Evolutionary conservation across 1,140 invertebrate species (phyloP).

Genomic region (Apocrypta bakeri): DNA sequence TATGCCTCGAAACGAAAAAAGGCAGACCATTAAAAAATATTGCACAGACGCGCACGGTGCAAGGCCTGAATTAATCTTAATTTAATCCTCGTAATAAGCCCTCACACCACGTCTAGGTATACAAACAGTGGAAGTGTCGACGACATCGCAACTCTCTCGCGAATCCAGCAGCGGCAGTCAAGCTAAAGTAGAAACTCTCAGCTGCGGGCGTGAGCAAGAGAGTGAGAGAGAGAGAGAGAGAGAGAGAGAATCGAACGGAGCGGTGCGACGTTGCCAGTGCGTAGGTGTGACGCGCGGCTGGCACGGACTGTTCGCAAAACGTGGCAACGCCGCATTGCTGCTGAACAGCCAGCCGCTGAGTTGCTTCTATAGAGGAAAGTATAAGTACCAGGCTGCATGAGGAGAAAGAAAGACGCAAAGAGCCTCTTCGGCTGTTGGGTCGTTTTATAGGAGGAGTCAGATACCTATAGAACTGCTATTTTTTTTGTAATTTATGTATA

Average conservation of each 20-base stretch:
- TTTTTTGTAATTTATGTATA: no score
- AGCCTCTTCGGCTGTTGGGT: background rate
- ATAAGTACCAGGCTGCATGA: background rate
- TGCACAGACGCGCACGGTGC: background rate
- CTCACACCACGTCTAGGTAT: background rate
- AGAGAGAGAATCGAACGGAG: background rate
- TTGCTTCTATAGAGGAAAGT: background rate
- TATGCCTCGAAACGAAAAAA: background rate
- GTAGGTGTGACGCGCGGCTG: conserved; percentile 54
- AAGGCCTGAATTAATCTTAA: conserved; percentile 12
- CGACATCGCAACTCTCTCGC: conserved; percentile 40
- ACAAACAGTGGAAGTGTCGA: background rate
- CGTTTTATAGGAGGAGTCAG: no score
- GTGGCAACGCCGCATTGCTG: conserved; percentile 56
- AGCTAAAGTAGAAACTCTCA: conserved; percentile 12
- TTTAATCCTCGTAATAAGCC: conserved; percentile 1
- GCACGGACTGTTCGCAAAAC: conserved; percentile 8
- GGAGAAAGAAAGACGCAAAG: conserved; percentile 10
- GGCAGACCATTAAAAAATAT: background rate
- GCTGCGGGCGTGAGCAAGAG: conserved; percentile 29
- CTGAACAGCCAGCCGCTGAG: conserved; percentile 20
- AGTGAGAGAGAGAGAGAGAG: background rate
- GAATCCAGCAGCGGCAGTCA: conserved; percentile 50
- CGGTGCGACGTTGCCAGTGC: conserved; percentile 46
- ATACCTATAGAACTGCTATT: no score